Percentiles rank a stretch among this genome's conserved stretches.
Conservation (phyloP, 2,113 vertebrate species). For the Pimephales promelas region DNA sequence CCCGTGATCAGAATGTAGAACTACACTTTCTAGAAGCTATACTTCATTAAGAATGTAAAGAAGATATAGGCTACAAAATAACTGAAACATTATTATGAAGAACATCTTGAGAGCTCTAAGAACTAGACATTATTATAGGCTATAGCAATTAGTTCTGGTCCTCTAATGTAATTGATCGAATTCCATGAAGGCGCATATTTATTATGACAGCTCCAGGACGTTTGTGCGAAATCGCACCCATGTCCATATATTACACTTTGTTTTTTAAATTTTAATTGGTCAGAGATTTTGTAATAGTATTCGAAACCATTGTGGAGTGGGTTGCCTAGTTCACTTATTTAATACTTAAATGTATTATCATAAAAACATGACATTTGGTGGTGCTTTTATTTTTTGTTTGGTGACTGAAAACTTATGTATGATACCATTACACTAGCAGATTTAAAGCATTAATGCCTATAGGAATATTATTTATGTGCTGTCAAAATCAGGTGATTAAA, state of each 20-base stretch:
- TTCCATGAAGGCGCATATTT: background rate
- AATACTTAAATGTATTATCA: background rate
- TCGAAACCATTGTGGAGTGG: background rate
- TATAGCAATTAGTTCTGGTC: background rate
- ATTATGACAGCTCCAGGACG: background rate
- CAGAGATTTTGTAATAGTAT: background rate
- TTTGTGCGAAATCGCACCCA: background rate
- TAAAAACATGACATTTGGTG: background rate
- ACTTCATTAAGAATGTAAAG: background rate
- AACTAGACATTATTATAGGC: background rate
- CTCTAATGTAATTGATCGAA: background rate
- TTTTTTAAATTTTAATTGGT: too few species aligned
- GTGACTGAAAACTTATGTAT: background rate
- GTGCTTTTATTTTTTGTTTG: background rate
- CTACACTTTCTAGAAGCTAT: background rate
- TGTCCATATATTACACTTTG: background rate
- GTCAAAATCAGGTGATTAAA: conserved; percentile 17
- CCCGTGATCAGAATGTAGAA: background rate
- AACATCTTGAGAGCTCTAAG: background rate
- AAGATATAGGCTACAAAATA: background rate
- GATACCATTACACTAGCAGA: background rate
- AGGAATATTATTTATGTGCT: background rate
- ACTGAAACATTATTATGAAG: background rate
- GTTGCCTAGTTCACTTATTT: background rate
- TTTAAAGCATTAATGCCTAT: background rate